A percentile compares a stretch with the other conserved stretches of the same genome.
phyloP scores from a whole-genome alignment of 2,797 vertebrate genomes.

The Hylomyscus alleni region DNA sequence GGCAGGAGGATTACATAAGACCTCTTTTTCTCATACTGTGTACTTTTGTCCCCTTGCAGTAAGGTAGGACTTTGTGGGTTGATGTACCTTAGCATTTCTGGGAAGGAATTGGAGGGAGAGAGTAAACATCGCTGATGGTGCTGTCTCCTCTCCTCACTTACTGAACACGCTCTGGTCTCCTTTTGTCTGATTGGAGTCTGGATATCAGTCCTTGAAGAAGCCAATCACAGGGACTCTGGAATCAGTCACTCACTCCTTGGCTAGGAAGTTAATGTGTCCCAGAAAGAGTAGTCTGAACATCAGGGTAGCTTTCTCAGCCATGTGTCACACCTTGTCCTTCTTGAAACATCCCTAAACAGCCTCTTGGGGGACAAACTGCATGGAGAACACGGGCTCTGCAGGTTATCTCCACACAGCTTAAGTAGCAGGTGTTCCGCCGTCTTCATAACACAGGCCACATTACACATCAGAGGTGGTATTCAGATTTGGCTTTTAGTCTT shows the following conservation, averaged over 20 bases:
- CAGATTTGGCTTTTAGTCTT: slow-evolving; percentile 50
- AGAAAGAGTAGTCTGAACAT: slow-evolving; percentile 4
- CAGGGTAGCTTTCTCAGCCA: background rate
- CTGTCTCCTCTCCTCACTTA: background rate
- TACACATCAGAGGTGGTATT: background rate
- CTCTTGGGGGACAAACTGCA: background rate
- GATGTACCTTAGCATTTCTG: slow-evolving; percentile 6
- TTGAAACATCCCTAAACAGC: background rate
- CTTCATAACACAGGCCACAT: background rate
- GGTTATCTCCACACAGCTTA: background rate
- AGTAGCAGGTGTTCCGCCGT: background rate
- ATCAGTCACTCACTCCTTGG: background rate
- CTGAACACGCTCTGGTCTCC: background rate
- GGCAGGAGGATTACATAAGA: background rate
- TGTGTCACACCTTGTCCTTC: background rate
- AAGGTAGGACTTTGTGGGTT: background rate
- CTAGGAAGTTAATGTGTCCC: background rate
- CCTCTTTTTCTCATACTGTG: slow-evolving; percentile 8
- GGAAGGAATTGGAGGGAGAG: slow-evolving; percentile 35
- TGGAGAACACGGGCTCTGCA: background rate
- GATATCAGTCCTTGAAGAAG: slow-evolving; percentile 41
- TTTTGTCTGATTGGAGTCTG: background rate
- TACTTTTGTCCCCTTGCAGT: background rate
- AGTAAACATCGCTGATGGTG: background rate
- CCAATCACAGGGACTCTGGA: background rate